These are phyloP conservation scores for Cylas formicarius DNA, from an alignment of 1,140 invertebrate species.

Conservation along the genomic window DNA sequence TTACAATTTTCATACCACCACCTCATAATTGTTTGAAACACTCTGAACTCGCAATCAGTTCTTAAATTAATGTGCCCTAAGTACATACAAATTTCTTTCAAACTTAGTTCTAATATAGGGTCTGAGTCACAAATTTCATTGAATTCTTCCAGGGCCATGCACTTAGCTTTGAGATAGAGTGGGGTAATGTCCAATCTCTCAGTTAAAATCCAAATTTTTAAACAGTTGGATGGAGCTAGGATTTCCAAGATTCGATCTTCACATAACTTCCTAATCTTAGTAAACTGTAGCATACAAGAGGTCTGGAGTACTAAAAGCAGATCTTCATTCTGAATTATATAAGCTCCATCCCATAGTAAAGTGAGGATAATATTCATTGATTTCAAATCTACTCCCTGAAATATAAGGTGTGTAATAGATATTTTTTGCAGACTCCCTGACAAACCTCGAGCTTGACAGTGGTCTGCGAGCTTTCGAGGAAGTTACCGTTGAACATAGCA, in stretches of 20 bases:
- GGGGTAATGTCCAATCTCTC: slow-evolving; percentile 29
- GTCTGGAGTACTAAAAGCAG: slow-evolving; percentile 26
- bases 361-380: slow-evolving; percentile 30
- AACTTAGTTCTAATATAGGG: slow-evolving; percentile 24
- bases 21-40: slow-evolving; percentile 31
- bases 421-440: background rate
- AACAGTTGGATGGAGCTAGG: slow-evolving; percentile 27
- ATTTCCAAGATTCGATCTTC: slow-evolving; percentile 18
- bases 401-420: slow-evolving; percentile 13
- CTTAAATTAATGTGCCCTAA: slow-evolving; percentile 29
- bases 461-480: slow-evolving; percentile 27
- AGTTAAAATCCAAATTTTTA: slow-evolving; percentile 33
- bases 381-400: slow-evolving; percentile 31
- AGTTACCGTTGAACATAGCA: slow-evolving; percentile 37
- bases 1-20: slow-evolving; percentile 33
- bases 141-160: slow-evolving; percentile 31
- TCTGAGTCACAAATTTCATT: slow-evolving; percentile 22
- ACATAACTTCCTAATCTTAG: slow-evolving; percentile 22
- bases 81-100: slow-evolving; percentile 31
- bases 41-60: slow-evolving; percentile 28
- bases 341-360: slow-evolving; percentile 12
- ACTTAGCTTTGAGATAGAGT: slow-evolving; percentile 34
- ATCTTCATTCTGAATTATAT: slow-evolving; percentile 23
- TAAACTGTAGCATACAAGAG: slow-evolving; percentile 36
- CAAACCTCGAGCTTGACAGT: slow-evolving; percentile 29